phyloP scores from a whole-genome alignment of 2,888 invertebrate species.

The Shargacucullia verbasci region DNA sequence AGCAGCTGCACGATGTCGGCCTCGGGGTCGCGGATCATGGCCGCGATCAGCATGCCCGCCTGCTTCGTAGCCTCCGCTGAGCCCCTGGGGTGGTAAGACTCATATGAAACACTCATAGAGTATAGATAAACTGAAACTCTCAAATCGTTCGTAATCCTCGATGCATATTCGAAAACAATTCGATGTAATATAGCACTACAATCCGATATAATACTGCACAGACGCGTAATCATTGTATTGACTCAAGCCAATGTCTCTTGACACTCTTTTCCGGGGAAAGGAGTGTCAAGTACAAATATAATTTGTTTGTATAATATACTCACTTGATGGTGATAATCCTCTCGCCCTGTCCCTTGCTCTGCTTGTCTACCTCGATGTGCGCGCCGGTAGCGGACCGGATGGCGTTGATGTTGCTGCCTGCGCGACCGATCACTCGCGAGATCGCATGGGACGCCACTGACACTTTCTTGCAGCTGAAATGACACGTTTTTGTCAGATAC shows the following conservation, averaged over 20 bases:
- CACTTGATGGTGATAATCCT: constrained; percentile 98
- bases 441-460: constrained; percentile 98
- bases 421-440: constrained; percentile 98
- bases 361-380: constrained; percentile 99
- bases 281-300: too few species aligned
- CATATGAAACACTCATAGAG: background rate
- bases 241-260: too few species aligned
- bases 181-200: too few species aligned
- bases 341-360: constrained; percentile 97
- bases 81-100: constrained; percentile 89
- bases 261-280: too few species aligned
- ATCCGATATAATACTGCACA: too few species aligned
- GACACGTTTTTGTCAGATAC: background rate
- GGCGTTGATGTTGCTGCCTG: constrained; percentile 99
- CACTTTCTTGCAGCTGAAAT: constrained; percentile 94
- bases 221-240: too few species aligned
- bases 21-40: constrained; percentile 98
- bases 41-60: constrained; percentile 96
- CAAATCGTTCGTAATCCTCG: too few species aligned
- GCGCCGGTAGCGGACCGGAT: constrained; percentile 99
- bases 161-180: too few species aligned
- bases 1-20: constrained; percentile 95
- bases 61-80: constrained; percentile 97
- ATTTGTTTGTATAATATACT: constrained; percentile 59
- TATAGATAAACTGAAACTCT: too few species aligned